Base-by-base conservation (phyloP, 2,113 vertebrate species). In the Pteruthius melanotis region DNA sequence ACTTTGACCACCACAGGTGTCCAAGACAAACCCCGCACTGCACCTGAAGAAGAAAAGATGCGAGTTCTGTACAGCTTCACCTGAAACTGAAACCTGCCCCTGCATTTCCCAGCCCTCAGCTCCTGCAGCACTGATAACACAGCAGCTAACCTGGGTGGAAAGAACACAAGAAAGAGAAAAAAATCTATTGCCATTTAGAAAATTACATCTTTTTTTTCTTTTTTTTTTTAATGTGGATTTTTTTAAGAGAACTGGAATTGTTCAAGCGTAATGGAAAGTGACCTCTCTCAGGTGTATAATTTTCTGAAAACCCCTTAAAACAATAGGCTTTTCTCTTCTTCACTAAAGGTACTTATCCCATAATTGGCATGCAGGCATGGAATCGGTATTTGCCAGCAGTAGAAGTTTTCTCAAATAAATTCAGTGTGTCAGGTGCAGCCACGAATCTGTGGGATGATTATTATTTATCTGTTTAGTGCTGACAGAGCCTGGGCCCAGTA, bases 381-480 rank as follows among this genome's bases (percentile, higher is more conserved):
- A 79, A 94, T 71, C 5, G 1, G 54, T 74, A 74, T 90, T 91
- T 93, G 70, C 85, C 90, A 91, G 90, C 45, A 83, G 50, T 4
- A 85, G 54, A 94, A 95, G 66, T 90, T 96, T 91, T 89, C 91
- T 95, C 78, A 83, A 69, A 85, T 85, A 88, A 80, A 95, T 80
- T 59, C 65, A 44, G 69, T 65, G 14, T 82, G 70, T 93, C 89
- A 95, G 87, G 75, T 74, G 87, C 87, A 93, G 56, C 56, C 8
- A 8, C 1, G 3, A 95, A 91, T 84, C 70, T 95, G 65, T 69
- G 5, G 8, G 65, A 74, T 69, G 61, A 85, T 95, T 82, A 83
- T 86, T 93, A 88, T 72, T 92, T 90, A 69, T n/a, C 68, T 64
- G 63, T 42, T 88, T n/a, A 54, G 63, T 15, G 71, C 87, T 90